These are phyloP conservation scores for Xestia sexstrigata DNA, from an alignment of 2,888 invertebrate genomes.

Conservation along the genomic window DNA sequence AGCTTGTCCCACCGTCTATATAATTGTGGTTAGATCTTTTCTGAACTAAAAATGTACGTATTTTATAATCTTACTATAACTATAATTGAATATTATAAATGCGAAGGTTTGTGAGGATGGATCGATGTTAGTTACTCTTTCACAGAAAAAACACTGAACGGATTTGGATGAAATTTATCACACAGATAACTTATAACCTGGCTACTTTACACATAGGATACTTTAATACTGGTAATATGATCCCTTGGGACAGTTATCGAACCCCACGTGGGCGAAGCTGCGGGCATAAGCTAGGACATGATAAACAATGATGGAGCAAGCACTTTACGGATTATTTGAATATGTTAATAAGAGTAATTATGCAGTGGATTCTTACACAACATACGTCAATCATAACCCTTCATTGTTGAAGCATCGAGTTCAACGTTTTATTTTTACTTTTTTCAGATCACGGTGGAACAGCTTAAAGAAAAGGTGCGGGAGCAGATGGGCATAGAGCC, in stretches of 20 bases:
- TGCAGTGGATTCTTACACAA: background rate
- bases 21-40: background rate
- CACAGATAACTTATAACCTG: too few relatives aligned
- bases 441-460: constrained; percentile 94
- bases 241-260: too few relatives aligned
- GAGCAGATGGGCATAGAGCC: constrained; percentile 95
- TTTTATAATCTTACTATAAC: background rate
- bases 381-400: background rate
- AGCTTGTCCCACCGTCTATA: background rate
- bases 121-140: too few relatives aligned
- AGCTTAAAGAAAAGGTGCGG: constrained; percentile 95
- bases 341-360: background rate
- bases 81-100: too few relatives aligned
- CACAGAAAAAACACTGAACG: too few relatives aligned
- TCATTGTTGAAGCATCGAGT: background rate
- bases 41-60: background rate
- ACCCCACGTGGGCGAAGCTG: too few relatives aligned
- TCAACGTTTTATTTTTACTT: constrained; percentile 20
- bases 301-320: background rate
- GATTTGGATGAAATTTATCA: too few relatives aligned
- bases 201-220: too few relatives aligned
- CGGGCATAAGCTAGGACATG: background rate
- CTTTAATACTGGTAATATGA: too few relatives aligned
- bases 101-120: too few relatives aligned
- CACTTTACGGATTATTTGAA: background rate